Conservation (phyloP, 2,113 vertebrate genomes). For the Helogale parvula region DNA sequence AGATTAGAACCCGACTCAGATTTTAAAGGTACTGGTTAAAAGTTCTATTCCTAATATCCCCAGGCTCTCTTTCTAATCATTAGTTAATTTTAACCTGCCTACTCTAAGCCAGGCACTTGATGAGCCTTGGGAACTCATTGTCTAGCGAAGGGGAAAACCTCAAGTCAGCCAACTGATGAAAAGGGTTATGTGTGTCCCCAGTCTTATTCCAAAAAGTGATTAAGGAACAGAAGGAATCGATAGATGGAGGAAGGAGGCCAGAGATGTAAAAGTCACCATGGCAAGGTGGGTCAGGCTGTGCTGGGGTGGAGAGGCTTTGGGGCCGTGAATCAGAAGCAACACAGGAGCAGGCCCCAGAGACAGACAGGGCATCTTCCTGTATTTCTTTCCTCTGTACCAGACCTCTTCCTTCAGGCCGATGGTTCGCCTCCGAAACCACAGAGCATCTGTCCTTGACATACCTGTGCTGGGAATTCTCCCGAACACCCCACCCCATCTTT, state of each 20-base stretch:
- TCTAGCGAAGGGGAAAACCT: neutral
- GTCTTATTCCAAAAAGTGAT: neutral
- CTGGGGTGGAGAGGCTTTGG: neutral
- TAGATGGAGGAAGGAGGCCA: neutral
- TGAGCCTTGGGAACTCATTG: neutral
- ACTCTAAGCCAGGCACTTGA: neutral
- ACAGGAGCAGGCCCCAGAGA: neutral
- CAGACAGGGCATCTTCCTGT: neutral
- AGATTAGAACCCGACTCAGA: neutral
- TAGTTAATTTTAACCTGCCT: constrained; percentile 12
- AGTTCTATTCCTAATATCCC: neutral
- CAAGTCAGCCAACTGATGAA: neutral
- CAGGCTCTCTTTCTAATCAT: neutral
- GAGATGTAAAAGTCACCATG: too few species aligned
- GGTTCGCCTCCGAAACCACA: neutral
- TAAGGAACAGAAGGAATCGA: neutral
- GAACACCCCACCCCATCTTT: neutral
- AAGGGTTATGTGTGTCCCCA: neutral
- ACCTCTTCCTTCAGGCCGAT: neutral
- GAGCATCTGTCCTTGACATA: neutral
- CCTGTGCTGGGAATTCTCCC: neutral
- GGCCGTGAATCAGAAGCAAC: neutral
- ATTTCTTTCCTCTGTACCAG: neutral
- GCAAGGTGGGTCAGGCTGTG: neutral
- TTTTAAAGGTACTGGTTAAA: constrained; percentile 5